Percentiles rank a stretch among this genome's conserved stretches.
phyloP scores from a whole-genome alignment of 2,797 vertebrate species.

The Rallus crepitans region DNA sequence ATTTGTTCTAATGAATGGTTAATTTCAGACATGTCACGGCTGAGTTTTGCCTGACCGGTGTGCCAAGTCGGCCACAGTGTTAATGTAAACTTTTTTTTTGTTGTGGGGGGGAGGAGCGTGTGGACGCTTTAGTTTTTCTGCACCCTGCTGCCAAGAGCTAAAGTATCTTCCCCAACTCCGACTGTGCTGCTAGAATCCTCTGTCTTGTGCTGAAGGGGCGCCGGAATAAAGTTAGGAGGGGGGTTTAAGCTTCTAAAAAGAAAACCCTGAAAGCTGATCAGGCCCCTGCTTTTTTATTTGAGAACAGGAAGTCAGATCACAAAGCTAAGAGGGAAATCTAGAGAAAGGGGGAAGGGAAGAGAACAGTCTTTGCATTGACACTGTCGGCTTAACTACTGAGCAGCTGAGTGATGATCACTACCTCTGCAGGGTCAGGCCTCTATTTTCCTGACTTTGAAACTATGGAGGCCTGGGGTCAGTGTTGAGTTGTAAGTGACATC shows the following conservation, averaged over 20 bases:
- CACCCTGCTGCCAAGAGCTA: neutral
- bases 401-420: neutral
- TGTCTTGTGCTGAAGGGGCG: neutral
- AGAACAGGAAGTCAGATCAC: slow-evolving; percentile 63
- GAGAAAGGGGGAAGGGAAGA: slow-evolving; percentile 50
- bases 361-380: neutral
- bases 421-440: neutral
- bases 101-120: neutral
- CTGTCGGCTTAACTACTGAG: rapidly evolving
- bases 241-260: neutral
- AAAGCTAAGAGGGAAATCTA: slow-evolving; percentile 24
- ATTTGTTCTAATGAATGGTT: neutral
- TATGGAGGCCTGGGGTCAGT: neutral
- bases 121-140: neutral
- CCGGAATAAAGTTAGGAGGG: neutral
- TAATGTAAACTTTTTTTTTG: neutral
- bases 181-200: neutral
- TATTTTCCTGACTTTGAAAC: neutral
- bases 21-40: neutral
- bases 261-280: neutral
- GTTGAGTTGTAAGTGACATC: neutral
- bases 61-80: neutral
- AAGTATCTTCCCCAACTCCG: neutral
- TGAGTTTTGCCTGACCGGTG: neutral
- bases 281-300: neutral